Evolutionary conservation across 2,797 vertebrate genomes (phyloP), one percentile per base, ranked within the genome.

Genomic region (Melanotaenia parkinsoni): DNA sequence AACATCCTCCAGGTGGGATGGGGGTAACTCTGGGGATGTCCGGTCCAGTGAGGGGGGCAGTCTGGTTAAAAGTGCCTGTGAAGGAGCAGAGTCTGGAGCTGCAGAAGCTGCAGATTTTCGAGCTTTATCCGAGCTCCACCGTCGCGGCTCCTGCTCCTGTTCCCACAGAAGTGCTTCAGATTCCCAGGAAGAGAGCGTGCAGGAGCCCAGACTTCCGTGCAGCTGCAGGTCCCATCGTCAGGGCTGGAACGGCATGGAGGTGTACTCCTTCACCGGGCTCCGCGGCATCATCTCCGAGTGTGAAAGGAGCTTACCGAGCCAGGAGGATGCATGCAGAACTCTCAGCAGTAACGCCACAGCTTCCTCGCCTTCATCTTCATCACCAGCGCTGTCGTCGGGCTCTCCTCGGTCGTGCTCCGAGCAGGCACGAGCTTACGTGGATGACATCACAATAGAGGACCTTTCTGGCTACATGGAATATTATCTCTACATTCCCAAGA

Each of bases 371-470:
- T 43, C 75, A 0, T 9, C 70, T 0, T 11, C 80, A 0, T 33
- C 82, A 0, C 16, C 85, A 0, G 9, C 79, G 0, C 9, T 45
- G 67, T 20, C 86, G 1, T 93, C 96, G 4, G 95, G 94, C 77
- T 98, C 97, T 1, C 96, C 95, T 0, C 96, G 96, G n/a, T 97
- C 98, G 33, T 99, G 98, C 83, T 99, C 98, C 1, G 97, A 98
- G 89, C 97, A 99, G 93, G 98, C 97, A 2, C 95, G 97, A 2
- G 95, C 93, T 65, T 97, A 95, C 72, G 96, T 99, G 9, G 97
- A 99, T 84, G 98, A 99, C 85, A 96, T 99, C 88, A 98, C 97
- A 58, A 99, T 98, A 90, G 98, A 99, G 95, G 97, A 99, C 93
- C 96, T 99, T 63, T 98, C 98, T 0, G 98, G 98, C 58, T 99